Evolutionary conservation across 2,888 invertebrate species (phyloP), one percentile per base, ranked within the genome.

Genomic region (Epistrophe eligans): DNA sequence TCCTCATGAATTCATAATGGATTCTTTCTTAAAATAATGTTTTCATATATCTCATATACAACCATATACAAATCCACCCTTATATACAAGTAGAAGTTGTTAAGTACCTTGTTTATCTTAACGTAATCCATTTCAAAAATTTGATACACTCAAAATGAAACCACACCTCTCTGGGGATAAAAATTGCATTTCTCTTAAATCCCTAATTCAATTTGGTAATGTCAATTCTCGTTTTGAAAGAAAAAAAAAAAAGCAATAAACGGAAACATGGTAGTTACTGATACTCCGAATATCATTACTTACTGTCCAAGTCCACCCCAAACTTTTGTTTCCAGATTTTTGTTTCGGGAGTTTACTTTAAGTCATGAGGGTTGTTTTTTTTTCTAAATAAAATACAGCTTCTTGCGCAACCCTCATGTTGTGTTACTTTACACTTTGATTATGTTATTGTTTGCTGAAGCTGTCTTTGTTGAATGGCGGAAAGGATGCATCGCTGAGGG

Each of bases 51-150:
- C n/a, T n/a, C 62, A 45, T 45, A 50, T 4, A 2, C 19, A n/a
- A n/a, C 15, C 32, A 64, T n/a, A n/a, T n/a, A n/a, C 7, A 60
- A 58, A 45, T 8, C 50, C 5, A 83, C 79, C 87, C 79, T 71
- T 57, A 38, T 9, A 35, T 32, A 32, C 24, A 24, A 2, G 3
- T 24, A 24, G 28, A 79, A 72, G 15, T 64, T 76, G 87, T 79
- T 87, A 87, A 87, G 87, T 87, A 72, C 79, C 87, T 74, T 87
- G 87, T 87, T 87, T 87, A 79, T 87, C 79, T 87, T 45, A 83
- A 76, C 83, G 79, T 83, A 83, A 87, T 83, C 87, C 87, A 83
- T 83, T 83, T 76, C 45, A 19, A 57, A 70, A 43, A 79, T 52
- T 76, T 72, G 55, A 83, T 79, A 76, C 87, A 87, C 87, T 87